Conservation (phyloP, 1,140 invertebrate species). For the Psilanteris sp. region DNA sequence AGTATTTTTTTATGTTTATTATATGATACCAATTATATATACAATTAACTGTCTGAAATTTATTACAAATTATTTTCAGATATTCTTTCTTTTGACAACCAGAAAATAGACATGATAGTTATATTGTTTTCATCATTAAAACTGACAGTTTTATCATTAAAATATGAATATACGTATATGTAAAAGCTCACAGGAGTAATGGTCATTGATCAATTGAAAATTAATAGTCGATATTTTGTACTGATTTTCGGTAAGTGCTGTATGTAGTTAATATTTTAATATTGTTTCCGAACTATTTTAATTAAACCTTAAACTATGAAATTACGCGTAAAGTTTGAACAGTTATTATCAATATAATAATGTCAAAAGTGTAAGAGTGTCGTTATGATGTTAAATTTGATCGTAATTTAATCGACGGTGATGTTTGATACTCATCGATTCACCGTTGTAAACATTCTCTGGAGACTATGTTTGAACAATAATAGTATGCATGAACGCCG, state of each 20-base stretch:
- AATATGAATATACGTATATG: no score
- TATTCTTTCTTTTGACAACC: no score
- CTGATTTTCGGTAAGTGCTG: neutral
- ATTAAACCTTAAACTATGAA: slow-evolving; percentile 3
- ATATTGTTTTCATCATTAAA: no score
- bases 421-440: slow-evolving; percentile 28
- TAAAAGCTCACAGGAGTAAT: no score
- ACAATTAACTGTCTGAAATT: no score
- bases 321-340: neutral
- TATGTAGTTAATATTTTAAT: neutral
- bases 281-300: neutral
- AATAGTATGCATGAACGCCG: slow-evolving; percentile 6
- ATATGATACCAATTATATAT: no score
- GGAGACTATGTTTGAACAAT: slow-evolving; percentile 23
- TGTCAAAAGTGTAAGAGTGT: slow-evolving; percentile 5
- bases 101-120: no score
- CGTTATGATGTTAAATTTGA: slow-evolving; percentile 27
- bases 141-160: no score
- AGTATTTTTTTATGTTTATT: no score
- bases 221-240: no score
- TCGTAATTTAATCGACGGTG: slow-evolving; percentile 25
- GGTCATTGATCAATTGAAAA: no score
- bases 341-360: slow-evolving; percentile 13
- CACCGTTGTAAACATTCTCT: slow-evolving; percentile 10
- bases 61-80: no score